A percentile compares a stretch with the other conserved stretches of the same genome.
Evolutionary conservation across 2,797 vertebrate species (phyloP).

Genomic region (Yasuhikotakia modesta): DNA sequence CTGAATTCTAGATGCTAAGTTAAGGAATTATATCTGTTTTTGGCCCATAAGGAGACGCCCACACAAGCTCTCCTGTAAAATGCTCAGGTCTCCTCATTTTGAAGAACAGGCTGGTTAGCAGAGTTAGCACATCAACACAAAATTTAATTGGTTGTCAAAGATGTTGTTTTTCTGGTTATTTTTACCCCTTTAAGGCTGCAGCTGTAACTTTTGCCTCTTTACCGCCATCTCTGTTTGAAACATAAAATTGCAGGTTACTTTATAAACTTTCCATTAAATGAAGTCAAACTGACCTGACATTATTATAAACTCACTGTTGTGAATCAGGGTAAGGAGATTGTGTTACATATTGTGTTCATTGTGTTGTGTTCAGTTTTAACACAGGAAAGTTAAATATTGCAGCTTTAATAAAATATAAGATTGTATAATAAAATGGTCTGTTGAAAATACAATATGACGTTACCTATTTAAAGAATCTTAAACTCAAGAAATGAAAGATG

Average conservation of each 20-base stretch:
- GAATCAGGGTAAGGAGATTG: no score
- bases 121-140: constrained; percentile 50
- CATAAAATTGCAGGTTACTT: no score
- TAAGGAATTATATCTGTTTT: constrained; percentile 39
- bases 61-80: constrained; percentile 43
- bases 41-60: constrained; percentile 22
- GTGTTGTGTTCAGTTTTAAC: no score
- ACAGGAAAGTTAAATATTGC: no score
- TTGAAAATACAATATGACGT: constrained; percentile 15
- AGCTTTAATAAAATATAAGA: no score
- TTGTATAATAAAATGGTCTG: not conserved
- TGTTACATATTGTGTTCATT: no score
- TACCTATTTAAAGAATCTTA: not conserved
- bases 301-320: no score
- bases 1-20: constrained; percentile 8
- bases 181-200: constrained; percentile 27
- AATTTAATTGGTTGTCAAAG: constrained; percentile 53
- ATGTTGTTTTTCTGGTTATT: constrained; percentile 44
- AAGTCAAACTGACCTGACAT: no score
- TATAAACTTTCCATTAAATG: no score
- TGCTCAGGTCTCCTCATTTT: constrained; percentile 42
- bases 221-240: no score
- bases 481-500: not conserved
- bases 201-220: no score
- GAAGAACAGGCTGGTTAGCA: constrained; percentile 38